A percentile compares a stretch with the other conserved stretches of the same genome.
These are phyloP conservation scores for Arion vulgaris DNA, from an alignment of 1,140 invertebrate species.

Conservation along the genomic window DNA sequence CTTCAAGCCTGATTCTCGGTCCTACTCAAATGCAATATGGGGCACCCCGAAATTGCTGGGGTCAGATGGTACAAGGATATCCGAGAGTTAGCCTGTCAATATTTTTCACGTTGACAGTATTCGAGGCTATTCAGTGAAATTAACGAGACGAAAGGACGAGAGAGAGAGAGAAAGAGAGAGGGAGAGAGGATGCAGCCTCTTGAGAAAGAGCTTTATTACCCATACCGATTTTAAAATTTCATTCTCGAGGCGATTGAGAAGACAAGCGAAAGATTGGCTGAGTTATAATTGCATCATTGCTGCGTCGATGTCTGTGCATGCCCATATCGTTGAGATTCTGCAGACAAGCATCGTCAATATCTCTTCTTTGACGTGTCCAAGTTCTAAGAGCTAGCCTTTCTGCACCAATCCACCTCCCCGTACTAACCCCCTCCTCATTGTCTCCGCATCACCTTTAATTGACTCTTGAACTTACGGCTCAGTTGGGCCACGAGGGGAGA, in stretches of 20 bases:
- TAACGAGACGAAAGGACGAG: conserved; percentile 18
- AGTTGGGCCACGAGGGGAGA: not conserved
- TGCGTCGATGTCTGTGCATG: not conserved
- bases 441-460: conserved; percentile 24
- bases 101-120: conserved; percentile 11
- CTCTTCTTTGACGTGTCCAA: conserved; percentile 13
- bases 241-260: not conserved
- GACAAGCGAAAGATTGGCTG: conserved; percentile 6
- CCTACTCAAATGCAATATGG: conserved; percentile 16
- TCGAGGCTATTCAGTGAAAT: not conserved
- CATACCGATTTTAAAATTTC: not conserved
- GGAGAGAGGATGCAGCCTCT: not conserved
- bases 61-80: not conserved
- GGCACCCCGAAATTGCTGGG: not conserved
- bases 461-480: conserved; percentile 26
- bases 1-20: not conserved
- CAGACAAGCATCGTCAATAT: conserved; percentile 6
- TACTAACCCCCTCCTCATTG: no score
- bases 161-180: not conserved
- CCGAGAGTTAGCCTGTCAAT: conserved; percentile 15
- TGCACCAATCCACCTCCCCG: not conserved
- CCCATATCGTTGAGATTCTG: not conserved
- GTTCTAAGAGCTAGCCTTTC: not conserved
- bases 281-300: conserved; percentile 22
- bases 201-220: not conserved